A percentile compares a stretch with the other conserved stretches of the same genome.
Conservation (phyloP, 2,113 vertebrate genomes). For the Macroglossus sobrinus region DNA sequence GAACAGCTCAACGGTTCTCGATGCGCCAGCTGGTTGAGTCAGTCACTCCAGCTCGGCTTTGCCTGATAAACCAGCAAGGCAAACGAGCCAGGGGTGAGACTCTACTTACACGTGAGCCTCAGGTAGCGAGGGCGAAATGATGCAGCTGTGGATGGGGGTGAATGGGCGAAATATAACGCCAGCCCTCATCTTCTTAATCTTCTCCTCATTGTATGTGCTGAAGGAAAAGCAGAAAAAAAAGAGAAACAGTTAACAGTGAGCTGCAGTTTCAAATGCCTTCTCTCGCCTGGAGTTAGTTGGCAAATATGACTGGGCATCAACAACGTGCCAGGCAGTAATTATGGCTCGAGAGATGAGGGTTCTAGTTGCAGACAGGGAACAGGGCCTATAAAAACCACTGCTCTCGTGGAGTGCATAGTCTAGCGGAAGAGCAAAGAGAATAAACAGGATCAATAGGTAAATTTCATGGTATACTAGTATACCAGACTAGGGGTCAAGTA, state of each 20-base stretch:
- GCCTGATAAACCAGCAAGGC: not conserved
- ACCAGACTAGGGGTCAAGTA: not conserved
- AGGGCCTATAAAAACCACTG: not conserved
- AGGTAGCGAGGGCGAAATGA: constrained; percentile 70
- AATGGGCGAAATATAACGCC: constrained; percentile 72
- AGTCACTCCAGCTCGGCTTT: not conserved
- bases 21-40: accelerated
- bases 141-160: constrained; percentile 76
- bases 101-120: constrained; percentile 76
- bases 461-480: not conserved
- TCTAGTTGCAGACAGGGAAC: not conserved
- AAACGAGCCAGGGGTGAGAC: accelerated
- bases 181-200: not conserved
- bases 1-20: not conserved
- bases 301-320: not conserved
- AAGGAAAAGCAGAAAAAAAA: constrained; percentile 64
- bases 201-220: constrained; percentile 43
- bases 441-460: not conserved
- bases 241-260: not conserved
- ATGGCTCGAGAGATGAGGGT: not conserved
- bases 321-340: not conserved
- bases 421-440: not conserved
- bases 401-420: not conserved
- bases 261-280: not conserved
- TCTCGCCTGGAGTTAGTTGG: not conserved